Conservation (phyloP, 1,140 invertebrate species). For the Drosophila athabasca region DNA sequence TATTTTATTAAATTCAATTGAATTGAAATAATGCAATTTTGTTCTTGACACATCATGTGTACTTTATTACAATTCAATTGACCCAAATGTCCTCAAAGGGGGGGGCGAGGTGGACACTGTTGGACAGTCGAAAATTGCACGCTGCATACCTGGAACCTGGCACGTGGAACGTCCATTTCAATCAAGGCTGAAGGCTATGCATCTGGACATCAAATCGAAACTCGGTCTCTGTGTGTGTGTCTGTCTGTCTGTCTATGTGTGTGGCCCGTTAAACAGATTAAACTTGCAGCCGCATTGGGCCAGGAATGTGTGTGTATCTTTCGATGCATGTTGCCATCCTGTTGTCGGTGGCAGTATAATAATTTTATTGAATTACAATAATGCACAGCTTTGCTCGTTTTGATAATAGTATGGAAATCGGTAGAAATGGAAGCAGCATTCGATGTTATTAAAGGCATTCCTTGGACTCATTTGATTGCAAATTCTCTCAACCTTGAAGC, state of each 20-base stretch:
- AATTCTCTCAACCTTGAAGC: conserved; percentile 32
- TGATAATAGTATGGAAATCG: conserved; percentile 46
- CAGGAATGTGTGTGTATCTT: conserved; percentile 2
- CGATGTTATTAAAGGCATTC: conserved; percentile 36
- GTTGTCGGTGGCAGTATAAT: background rate
- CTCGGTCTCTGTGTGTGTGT: background rate
- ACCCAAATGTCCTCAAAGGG: conserved; percentile 41
- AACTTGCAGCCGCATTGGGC: conserved; percentile 24
- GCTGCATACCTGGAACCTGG: conserved; percentile 14
- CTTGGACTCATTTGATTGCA: conserved; percentile 20
- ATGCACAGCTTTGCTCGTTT: conserved; percentile 7
- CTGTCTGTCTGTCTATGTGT: no score
- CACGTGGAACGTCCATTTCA: conserved; percentile 48
- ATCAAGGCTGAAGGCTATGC: conserved; percentile 49
- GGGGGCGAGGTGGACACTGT: background rate
- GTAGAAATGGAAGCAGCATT: conserved; percentile 20
- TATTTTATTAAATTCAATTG: conserved; percentile 63
- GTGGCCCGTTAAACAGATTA: conserved; percentile 37
- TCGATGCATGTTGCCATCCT: conserved; percentile 3
- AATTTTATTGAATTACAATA: conserved; percentile 5
- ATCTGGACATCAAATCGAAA: background rate
- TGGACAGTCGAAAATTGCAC: conserved; percentile 9
- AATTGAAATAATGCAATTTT: conserved; percentile 47
- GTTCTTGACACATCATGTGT: conserved; percentile 52
- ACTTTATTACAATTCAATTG: conserved; percentile 66